Percentiles rank a stretch among this genome's conserved stretches.
Evolutionary conservation across 2,888 invertebrate species (phyloP).

Genomic region (Andrena chrysosceles): DNA sequence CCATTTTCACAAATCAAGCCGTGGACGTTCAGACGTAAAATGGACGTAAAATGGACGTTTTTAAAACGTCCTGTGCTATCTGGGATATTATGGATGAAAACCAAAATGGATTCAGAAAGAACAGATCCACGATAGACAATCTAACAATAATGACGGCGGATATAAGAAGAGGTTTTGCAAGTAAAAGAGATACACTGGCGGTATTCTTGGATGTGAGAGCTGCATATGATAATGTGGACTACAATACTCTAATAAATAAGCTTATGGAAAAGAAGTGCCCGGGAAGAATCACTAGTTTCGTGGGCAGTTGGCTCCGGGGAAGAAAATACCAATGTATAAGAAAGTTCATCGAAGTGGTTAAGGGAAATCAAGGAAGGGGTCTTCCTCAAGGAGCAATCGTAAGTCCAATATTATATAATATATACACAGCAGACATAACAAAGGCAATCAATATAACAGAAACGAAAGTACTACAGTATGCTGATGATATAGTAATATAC

Average conservation of each 20-base stretch:
- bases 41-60: no score
- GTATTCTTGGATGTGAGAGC: no score
- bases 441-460: neutral
- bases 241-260: neutral
- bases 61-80: no score
- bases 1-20: no score
- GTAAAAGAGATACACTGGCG: no score
- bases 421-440: neutral
- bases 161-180: no score
- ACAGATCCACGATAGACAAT: no score
- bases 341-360: neutral
- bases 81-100: no score
- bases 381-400: neutral
- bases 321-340: neutral
- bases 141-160: no score
- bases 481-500: neutral
- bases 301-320: neutral
- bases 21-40: no score
- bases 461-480: neutral
- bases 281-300: neutral
- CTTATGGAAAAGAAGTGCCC: neutral
- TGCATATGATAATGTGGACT: neutral
- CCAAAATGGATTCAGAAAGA: no score
- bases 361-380: no score
- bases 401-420: neutral